A percentile compares a stretch with the other conserved stretches of the same genome.
phyloP scores from a whole-genome alignment of 1,140 invertebrate genomes.

The Drosophila kikkawai region DNA sequence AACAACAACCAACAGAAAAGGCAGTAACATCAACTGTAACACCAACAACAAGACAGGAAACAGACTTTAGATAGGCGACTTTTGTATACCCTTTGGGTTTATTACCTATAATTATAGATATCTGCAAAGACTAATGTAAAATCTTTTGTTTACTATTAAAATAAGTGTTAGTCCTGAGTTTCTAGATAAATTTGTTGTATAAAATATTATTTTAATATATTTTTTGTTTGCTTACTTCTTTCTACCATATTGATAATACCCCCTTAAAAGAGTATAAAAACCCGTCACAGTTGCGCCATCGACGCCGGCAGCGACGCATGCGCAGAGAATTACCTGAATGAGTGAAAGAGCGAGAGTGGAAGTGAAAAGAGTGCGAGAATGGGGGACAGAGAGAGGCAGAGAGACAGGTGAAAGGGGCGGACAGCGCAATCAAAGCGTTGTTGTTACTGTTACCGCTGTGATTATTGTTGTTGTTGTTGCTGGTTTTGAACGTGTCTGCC shows the following conservation, averaged over 20 bases:
- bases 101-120: constrained; percentile 17
- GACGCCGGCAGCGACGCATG: constrained; percentile 44
- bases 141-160: too few relatives aligned
- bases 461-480: neutral
- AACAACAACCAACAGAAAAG: constrained; percentile 27
- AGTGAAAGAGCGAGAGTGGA: constrained; percentile 24
- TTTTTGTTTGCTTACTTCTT: too few relatives aligned
- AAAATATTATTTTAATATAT: too few relatives aligned
- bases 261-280: constrained; percentile 7
- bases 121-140: neutral
- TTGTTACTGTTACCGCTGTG: neutral
- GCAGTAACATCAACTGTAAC: constrained; percentile 38
- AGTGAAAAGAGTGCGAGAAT: constrained; percentile 15
- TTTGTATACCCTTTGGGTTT: neutral
- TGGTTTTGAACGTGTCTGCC: constrained; percentile 13
- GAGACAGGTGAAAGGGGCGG: constrained; percentile 72
- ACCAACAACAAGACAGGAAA: constrained; percentile 14
- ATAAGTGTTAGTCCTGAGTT: too few relatives aligned
- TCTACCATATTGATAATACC: neutral
- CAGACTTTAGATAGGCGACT: neutral
- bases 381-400: constrained; percentile 25
- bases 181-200: too few relatives aligned
- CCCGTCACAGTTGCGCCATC: constrained; percentile 77
- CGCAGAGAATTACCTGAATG: constrained; percentile 46
- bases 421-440: constrained; percentile 23